Conservation (phyloP, 2,797 vertebrate species). For the Labroides dimidiatus region DNA sequence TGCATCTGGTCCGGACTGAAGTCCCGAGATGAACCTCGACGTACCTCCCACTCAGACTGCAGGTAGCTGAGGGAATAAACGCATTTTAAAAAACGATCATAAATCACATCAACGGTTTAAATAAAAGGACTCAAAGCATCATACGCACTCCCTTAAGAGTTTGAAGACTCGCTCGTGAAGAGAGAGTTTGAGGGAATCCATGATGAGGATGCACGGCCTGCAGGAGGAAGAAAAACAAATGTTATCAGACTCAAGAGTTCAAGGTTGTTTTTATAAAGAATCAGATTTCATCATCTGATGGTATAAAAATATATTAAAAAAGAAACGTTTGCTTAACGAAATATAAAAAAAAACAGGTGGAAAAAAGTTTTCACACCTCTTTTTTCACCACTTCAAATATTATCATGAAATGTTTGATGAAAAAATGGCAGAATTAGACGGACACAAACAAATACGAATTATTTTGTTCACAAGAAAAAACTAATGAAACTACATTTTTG, state of each 20-base stretch:
- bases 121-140: neutral
- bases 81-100: neutral
- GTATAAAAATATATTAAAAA: too few relatives aligned
- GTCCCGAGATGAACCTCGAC: slow-evolving; percentile 84
- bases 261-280: too few relatives aligned
- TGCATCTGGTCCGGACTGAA: slow-evolving; percentile 90
- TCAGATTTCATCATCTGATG: too few relatives aligned
- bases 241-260: neutral
- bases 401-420: too few relatives aligned
- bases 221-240: slow-evolving; percentile 7
- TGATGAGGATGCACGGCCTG: slow-evolving; percentile 96
- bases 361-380: too few relatives aligned
- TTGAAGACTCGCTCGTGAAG: slow-evolving; percentile 92
- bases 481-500: too few relatives aligned
- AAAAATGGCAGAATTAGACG: too few relatives aligned
- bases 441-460: too few relatives aligned
- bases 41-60: slow-evolving; percentile 93
- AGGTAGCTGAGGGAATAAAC: slow-evolving; percentile 87
- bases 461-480: too few relatives aligned
- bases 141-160: slow-evolving; percentile 94
- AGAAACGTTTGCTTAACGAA: too few relatives aligned
- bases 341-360: too few relatives aligned
- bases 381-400: too few relatives aligned
- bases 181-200: slow-evolving; percentile 94
- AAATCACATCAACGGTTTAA: neutral